Percentiles rank a stretch among this genome's conserved stretches.
Conservation (phyloP, 2,113 vertebrate genomes). For the Eclectus roratus region DNA sequence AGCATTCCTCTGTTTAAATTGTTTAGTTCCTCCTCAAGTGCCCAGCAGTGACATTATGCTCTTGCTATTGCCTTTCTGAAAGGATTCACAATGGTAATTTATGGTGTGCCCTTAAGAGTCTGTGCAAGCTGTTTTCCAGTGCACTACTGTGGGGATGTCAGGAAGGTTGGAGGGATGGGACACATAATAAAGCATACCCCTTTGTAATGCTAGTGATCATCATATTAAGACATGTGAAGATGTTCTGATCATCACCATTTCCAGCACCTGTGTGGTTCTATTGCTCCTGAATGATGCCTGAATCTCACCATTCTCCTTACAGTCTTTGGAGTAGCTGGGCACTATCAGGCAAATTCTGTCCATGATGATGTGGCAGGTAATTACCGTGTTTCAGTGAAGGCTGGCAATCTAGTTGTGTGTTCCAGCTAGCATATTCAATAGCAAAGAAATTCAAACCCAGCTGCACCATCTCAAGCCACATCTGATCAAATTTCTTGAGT, state of each 20-base stretch:
- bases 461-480: conserved; percentile 16
- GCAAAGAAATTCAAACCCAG: background rate
- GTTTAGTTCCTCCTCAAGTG: background rate
- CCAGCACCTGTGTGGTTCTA: background rate
- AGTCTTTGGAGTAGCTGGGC: background rate
- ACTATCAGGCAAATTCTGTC: background rate
- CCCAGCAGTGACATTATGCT: background rate
- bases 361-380: background rate
- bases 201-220: background rate
- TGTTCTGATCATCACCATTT: background rate
- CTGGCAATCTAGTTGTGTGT: background rate
- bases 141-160: background rate
- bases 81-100: background rate
- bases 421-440: background rate
- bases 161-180: background rate
- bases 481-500: background rate
- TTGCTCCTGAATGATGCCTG: background rate
- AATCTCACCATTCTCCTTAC: background rate
- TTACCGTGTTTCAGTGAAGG: background rate
- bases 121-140: background rate
- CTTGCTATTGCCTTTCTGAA: background rate
- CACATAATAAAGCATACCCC: background rate
- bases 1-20: background rate
- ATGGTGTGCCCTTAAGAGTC: fast-evolving
- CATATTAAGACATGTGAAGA: background rate